Evolutionary conservation across 2,113 vertebrate species (phyloP), one percentile per base, ranked within the genome.

Genomic region (Agapornis roseicollis): DNA sequence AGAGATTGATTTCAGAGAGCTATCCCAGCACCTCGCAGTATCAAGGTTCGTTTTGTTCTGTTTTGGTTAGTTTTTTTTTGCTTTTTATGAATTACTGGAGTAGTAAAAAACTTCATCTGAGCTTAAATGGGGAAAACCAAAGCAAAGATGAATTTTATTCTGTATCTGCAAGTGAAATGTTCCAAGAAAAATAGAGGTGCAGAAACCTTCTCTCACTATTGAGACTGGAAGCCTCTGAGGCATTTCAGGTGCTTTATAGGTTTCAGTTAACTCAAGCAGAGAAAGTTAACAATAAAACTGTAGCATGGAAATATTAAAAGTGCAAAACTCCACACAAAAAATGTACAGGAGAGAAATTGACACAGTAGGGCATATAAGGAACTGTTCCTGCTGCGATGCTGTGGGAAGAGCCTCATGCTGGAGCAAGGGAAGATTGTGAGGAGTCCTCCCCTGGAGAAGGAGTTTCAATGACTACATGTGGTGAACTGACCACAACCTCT

Each of bases 211-310:
- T 88, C 44, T 91, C 58, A 27, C 39, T 82, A 69, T 65, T 82
- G 90, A 88, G 79, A 82, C 33, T 35, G 49, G 53, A 91, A 95
- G 53, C 66, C 71, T 94, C 74, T 85, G 66, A 91, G 88, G 90
- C 66, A 65, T 88, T 95, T 97, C 79, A 90, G 79, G 66, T 94
- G 66, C 79, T 89, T 87, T 93, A 94, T 44, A 49, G 73, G 53
- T 93, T 95, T 91, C 94, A 73, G 85, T 82, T 97, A 93, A 88
- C 70, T 93, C 66, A 91, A 82, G 58, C 58, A 83, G n/a, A 63
- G 80, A 71, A 82, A 96, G 49, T 61, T 82, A 91, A 82, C 92
- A 80, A 91, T 88, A 85, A 91, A 96, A 85, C 44, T 23, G 49
- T 80, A 44, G 14, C 46, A 80, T 37, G 41, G 64, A 91, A 93